Base-by-base conservation (phyloP, 2,888 invertebrate genomes). In the Ennomos quercinarius region DNA sequence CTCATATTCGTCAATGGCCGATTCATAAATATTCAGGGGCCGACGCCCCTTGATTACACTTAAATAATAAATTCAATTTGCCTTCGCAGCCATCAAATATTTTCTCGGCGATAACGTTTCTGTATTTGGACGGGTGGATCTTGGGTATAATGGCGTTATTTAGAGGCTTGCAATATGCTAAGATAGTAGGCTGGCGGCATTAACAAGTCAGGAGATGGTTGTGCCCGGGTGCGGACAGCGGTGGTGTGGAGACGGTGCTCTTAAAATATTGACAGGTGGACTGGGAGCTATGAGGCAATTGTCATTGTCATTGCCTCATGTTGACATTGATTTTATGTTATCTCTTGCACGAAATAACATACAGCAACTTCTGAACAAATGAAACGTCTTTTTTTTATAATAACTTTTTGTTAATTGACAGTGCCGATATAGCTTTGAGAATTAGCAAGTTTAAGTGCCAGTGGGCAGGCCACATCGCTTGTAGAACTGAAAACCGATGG, bases 41-140 rank as follows among this genome's bases (percentile, higher is more conserved):
- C 54, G 42, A 43, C 47, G 53, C 66, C 64, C 69, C 66, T 77
- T 86, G 90, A 90, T 91, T 86, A 84, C 78, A 80, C 78, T 73
- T 89, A 84, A 91, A 91, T 91, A 91, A 91, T 88, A 89, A 87
- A 91, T 90, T 89, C 87, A 89, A 90, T 91, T 89, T 89, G 84
- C 84, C 66, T 76, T 71, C 70, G 78, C 77, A 67, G 73, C 85
- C 85, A 89, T 91, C 89, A 87, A 87, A 91, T 89, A 89, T 89
- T 89, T 89, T 70, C 78, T 75, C 71, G 66, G 78, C 77, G 84
- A 85, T 86, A 86, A 83, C 84, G 81, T 84, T 85, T 83, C 84
- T 86, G 81, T 86, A 84, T 87, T 87, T 85, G 89, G 87, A 77
- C 75, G 84, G 81, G 77, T 66, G 80, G 81, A 80, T 82, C 80